Conservation (phyloP, 2,113 vertebrate species). For the Campylomormyrus tamandua region DNA sequence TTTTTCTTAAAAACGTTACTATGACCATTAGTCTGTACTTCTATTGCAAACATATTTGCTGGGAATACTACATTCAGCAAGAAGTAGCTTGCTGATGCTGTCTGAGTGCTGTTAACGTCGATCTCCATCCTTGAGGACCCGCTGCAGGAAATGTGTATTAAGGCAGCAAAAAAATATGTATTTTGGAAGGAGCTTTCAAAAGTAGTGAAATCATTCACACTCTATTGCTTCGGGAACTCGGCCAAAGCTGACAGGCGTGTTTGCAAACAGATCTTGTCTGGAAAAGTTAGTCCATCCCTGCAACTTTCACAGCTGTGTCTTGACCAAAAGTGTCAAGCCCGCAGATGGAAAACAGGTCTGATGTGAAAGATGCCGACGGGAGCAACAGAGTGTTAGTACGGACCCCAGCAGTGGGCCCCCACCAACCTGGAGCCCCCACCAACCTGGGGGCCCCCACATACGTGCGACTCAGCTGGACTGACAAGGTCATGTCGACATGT, state of each 20-base stretch:
- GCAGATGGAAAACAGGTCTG: neutral
- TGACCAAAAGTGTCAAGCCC: neutral
- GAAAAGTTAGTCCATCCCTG: neutral
- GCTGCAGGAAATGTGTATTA: neutral
- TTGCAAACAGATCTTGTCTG: neutral
- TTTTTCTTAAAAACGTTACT: neutral
- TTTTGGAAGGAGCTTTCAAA: constrained; percentile 6
- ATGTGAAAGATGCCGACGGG: neutral
- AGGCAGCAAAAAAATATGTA: neutral
- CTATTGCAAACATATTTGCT: neutral
- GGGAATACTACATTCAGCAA: neutral
- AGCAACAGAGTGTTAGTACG: neutral
- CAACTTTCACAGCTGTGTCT: neutral
- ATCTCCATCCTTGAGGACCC: neutral
- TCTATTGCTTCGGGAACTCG: neutral
- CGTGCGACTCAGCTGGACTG: neutral
- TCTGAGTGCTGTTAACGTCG: neutral
- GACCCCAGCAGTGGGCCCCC: neutral
- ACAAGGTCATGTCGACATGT: neutral
- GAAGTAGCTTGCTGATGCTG: neutral
- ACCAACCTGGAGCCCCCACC: neutral
- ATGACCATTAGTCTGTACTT: neutral
- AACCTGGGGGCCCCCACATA: neutral
- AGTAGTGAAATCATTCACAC: constrained; percentile 11
- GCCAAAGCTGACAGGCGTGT: neutral